Evolutionary conservation across 2,113 vertebrate species (phyloP).

Genomic region (Labrus mixtus): DNA sequence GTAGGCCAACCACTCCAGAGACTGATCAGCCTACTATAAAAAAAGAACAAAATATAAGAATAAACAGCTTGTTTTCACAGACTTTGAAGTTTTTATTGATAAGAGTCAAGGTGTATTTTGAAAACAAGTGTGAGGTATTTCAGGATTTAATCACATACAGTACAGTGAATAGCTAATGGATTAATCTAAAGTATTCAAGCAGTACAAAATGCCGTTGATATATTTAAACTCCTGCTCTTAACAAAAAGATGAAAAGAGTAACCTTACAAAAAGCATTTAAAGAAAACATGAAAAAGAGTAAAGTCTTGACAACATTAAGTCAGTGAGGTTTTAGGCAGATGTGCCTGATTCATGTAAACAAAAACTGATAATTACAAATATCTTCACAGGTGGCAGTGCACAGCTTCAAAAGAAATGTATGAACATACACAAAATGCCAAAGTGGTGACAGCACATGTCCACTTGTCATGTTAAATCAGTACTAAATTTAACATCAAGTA

Average conservation of each 20-base stretch:
- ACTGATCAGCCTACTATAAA: too few relatives aligned
- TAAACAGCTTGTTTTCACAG: background rate
- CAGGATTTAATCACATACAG: conserved; percentile 51
- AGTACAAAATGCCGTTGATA: conserved; percentile 53
- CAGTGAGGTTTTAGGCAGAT: conserved; percentile 49
- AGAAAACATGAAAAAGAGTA: conserved; percentile 21
- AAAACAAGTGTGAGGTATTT: conserved; percentile 72
- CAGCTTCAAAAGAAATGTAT: conserved; percentile 22
- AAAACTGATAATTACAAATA: conserved; percentile 27
- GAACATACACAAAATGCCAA: conserved; percentile 25
- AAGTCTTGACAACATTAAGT: conserved; percentile 13
- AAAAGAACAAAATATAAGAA: too few relatives aligned
- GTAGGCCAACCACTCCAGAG: too few relatives aligned
- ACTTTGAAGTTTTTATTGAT: conserved; percentile 56
- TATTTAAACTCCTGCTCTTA: conserved; percentile 36
- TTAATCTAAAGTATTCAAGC: conserved; percentile 18
- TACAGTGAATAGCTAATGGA: conserved; percentile 41
- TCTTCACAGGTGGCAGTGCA: conserved; percentile 11
- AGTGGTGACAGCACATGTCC: conserved; percentile 28
- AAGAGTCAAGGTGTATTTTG: conserved; percentile 23
- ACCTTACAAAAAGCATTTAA: conserved; percentile 25
- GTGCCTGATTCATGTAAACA: conserved; percentile 73
- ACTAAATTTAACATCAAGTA: conserved; percentile 2
- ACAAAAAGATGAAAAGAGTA: conserved; percentile 25
- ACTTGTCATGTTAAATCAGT: background rate